Evolutionary conservation across 2,113 vertebrate genomes (phyloP).

Genomic region (Coptodon bakossiorum): DNA sequence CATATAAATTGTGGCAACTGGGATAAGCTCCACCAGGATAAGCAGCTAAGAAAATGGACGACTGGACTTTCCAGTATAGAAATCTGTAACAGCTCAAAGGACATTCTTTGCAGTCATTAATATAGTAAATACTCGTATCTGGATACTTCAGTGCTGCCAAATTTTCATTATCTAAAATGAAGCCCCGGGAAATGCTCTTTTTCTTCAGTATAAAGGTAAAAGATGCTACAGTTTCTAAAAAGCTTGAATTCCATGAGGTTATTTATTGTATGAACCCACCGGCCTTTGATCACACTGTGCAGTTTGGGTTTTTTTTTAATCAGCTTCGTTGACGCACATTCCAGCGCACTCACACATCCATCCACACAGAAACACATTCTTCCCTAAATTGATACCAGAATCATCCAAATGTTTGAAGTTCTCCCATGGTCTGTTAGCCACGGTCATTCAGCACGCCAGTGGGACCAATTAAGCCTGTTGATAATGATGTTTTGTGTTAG

Average conservation of each 20-base stretch:
- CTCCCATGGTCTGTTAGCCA: not conserved
- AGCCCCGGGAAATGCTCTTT: not conserved
- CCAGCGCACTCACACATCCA: not conserved
- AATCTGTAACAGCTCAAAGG: not conserved
- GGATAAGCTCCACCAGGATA: not conserved
- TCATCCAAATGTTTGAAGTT: constrained; percentile 16
- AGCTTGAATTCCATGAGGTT: not conserved
- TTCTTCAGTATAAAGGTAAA: not conserved
- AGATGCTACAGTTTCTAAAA: not conserved
- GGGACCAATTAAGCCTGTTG: constrained; percentile 9
- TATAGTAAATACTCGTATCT: not conserved
- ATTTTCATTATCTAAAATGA: not conserved
- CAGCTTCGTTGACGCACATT: constrained; percentile 6
- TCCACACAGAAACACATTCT: not conserved
- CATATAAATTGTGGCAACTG: not conserved
- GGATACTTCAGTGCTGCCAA: not conserved
- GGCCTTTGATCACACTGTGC: not conserved
- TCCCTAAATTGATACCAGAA: constrained; percentile 38
- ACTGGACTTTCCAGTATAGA: not conserved
- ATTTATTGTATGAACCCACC: not conserved
- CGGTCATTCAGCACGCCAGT: not conserved
- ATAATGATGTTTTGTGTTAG: constrained; percentile 12
- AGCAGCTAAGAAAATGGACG: not conserved
- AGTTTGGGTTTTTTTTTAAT: not conserved
- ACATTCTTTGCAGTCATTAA: not conserved